These are phyloP conservation scores for Meteorus cinctellus DNA, from an alignment of 2,888 invertebrate species.

Conservation along the genomic window DNA sequence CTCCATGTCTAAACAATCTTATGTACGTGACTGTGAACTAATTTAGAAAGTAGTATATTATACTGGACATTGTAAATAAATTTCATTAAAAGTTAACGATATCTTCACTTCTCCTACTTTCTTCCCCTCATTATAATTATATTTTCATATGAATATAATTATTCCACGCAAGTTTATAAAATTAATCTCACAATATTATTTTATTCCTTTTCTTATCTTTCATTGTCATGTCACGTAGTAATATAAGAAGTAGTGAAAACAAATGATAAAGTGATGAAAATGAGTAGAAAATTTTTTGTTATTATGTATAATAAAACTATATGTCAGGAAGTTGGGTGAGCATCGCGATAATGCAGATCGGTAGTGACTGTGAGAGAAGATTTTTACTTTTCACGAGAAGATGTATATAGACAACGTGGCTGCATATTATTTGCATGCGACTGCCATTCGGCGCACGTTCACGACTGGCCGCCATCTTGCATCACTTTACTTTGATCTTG, in stretches of 20 bases:
- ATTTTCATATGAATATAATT: no score
- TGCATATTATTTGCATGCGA: slow-evolving; percentile 56
- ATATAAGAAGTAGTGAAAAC: neutral
- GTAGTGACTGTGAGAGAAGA: slow-evolving; percentile 25
- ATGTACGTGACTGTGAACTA: slow-evolving; percentile 15
- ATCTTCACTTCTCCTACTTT: neutral
- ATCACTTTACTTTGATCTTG: slow-evolving; percentile 60
- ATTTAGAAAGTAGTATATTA: slow-evolving; percentile 33
- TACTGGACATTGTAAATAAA: slow-evolving; percentile 47
- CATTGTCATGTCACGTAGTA: no score
- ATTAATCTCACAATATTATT: no score
- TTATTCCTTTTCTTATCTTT: no score
- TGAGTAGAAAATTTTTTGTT: neutral
- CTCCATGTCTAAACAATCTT: slow-evolving; percentile 19
- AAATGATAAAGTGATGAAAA: neutral
- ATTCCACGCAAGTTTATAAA: no score
- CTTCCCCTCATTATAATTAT: no score
- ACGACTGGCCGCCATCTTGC: slow-evolving; percentile 57
- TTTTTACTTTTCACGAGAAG: slow-evolving; percentile 38
- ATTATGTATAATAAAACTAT: neutral
- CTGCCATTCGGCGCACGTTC: slow-evolving; percentile 58
- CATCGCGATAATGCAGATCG: slow-evolving; percentile 9
- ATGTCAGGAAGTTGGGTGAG: neutral
- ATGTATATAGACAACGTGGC: slow-evolving; percentile 36
- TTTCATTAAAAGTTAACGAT: slow-evolving; percentile 48